Base-by-base conservation (phyloP, 2,888 invertebrate genomes). In the Apamea anceps region DNA sequence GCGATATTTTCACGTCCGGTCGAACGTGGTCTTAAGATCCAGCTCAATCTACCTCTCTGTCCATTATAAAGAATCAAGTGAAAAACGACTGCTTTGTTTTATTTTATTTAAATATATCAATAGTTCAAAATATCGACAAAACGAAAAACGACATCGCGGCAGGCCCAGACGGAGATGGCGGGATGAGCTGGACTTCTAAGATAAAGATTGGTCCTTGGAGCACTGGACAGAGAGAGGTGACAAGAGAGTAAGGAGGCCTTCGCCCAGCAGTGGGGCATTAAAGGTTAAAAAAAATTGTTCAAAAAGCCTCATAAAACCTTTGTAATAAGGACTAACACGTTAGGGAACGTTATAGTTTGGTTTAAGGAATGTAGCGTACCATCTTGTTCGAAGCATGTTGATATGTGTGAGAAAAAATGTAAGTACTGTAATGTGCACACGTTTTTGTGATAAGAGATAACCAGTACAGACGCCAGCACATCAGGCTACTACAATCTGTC, bases 391-490 rank as follows among this genome's bases (percentile, higher is more conserved):
- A 42, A 13, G 60, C 2, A 18, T 48, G 45, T 42, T 54, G 51
- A 79, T 32, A 79, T 45, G 45, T n/a, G 51, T 79, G 21, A 57
- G 48, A 57, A 72, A 73, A 1, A 80, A 45, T 54, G 51, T 51
- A 18, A 13, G 7, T 25, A 57, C 57, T 65, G 45, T 51, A 72
- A 45, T 2, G 7, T 21, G 32, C 25, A 25, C 37, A 45, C 15
- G 45, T 48, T 79, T 65, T 57, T 28, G 21, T 66, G 3, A 28
- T 57, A 18, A 48, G 0, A 60, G n/a, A 21, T 75, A 60, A 60
- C 13, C n/a, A 8, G n/a, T n/a, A n/a, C n/a, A n/a, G n/a, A n/a
- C n/a, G n/a, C n/a, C n/a, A n/a, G n/a, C n/a, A n/a, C n/a, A n/a
- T n/a, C n/a, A n/a, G n/a, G n/a, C n/a, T n/a, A n/a, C n/a, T n/a